These are phyloP conservation scores for Anoplolepis gracilipes DNA, from an alignment of 1,140 invertebrate species.

Conservation along the genomic window DNA sequence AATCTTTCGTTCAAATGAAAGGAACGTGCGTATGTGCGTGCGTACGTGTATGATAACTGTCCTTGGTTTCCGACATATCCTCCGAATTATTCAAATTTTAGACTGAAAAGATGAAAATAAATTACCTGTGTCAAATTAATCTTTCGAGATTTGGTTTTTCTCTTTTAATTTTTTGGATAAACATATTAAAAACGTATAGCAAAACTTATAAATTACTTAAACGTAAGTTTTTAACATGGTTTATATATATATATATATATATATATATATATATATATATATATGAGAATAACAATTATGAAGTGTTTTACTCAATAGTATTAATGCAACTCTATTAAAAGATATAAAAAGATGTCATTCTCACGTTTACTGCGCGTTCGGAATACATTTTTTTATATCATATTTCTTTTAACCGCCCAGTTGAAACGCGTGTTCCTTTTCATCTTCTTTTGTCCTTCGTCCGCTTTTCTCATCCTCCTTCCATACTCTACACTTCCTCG, in stretches of 20 bases:
- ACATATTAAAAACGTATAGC: neutral
- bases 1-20: constrained; percentile 61
- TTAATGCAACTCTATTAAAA: constrained; percentile 19
- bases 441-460: neutral
- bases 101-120: neutral
- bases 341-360: neutral
- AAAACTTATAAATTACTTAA: neutral
- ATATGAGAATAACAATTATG: neutral
- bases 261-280: no score
- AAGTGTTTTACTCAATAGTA: neutral
- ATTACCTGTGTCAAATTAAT: neutral
- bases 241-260: no score
- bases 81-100: constrained; percentile 42
- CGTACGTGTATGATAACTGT: constrained; percentile 2
- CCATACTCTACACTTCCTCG: constrained; percentile 3
- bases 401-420: neutral
- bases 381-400: neutral
- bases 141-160: neutral
- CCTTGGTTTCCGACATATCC: constrained; percentile 46
- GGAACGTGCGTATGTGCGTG: neutral
- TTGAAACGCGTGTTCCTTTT: neutral
- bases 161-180: neutral
- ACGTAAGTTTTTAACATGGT: neutral
- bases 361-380: neutral
- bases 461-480: neutral